Conservation (phyloP, 2,113 vertebrate species). For the Gadus chalcogrammus region DNA sequence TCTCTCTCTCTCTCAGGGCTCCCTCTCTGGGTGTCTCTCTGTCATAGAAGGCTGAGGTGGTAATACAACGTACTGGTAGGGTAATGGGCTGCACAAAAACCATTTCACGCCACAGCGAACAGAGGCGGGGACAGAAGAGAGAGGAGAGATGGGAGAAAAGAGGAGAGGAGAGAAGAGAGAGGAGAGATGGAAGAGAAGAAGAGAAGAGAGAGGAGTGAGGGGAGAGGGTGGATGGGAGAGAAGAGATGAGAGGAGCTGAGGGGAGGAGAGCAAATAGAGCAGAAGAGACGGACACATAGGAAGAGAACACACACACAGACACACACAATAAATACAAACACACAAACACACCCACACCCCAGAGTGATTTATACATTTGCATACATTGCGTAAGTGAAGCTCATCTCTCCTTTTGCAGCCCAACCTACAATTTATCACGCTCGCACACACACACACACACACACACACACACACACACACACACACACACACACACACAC, state of each 20-base stretch:
- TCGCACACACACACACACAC: neutral
- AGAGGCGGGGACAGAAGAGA: conserved; percentile 61
- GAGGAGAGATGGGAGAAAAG: neutral
- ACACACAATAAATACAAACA: neutral
- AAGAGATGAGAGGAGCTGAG: conserved; percentile 67
- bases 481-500: too few species aligned
- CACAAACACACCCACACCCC: conserved; percentile 1
- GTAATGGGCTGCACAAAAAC: conserved; percentile 76
- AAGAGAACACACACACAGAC: neutral
- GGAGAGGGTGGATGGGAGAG: conserved; percentile 66
- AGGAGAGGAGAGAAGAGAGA: neutral
- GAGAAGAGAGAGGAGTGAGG: conserved; percentile 68
- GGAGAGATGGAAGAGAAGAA: conserved; percentile 33
- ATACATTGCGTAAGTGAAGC: conserved; percentile 25
- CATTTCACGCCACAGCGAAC: conserved; percentile 74
- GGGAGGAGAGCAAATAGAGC: conserved; percentile 38
- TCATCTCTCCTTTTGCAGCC: conserved; percentile 55
- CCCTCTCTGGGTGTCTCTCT: neutral
- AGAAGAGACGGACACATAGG: conserved; percentile 1
- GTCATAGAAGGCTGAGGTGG: conserved; percentile 31
- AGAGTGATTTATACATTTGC: neutral
- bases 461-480: conserved; percentile 5
- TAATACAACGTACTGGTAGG: conserved; percentile 45
- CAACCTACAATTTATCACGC: conserved; percentile 53
- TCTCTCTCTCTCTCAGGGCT: neutral